These are phyloP conservation scores for Gibbula magus DNA, from an alignment of 2,888 invertebrate species.

Conservation along the genomic window DNA sequence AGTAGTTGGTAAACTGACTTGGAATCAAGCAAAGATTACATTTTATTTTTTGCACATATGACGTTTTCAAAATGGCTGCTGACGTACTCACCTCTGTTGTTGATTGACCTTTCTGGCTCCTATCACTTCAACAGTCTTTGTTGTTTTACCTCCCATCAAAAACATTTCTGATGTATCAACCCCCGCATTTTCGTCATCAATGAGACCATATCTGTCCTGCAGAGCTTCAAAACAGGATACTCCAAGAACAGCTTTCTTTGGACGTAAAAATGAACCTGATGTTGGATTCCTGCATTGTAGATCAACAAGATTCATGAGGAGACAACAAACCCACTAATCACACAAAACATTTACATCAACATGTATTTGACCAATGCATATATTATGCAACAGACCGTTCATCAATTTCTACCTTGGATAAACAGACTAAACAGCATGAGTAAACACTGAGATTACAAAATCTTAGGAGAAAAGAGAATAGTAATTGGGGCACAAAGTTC, in stretches of 20 bases:
- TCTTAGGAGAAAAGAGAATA: too few relatives aligned
- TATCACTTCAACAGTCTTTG: conserved; percentile 87
- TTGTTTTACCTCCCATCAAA: conserved; percentile 59
- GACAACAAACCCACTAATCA: not conserved
- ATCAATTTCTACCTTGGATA: too few relatives aligned
- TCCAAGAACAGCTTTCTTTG: conserved; percentile 85
- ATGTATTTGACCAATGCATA: too few relatives aligned
- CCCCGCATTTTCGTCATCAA: conserved; percentile 68
- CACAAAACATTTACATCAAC: too few relatives aligned
- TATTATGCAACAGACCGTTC: too few relatives aligned
- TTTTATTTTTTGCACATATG: too few relatives aligned
- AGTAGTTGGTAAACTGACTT: too few relatives aligned
- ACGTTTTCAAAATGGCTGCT: not conserved
- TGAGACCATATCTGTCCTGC: conserved; percentile 80
- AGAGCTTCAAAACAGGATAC: conserved; percentile 86
- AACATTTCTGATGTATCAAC: conserved; percentile 64
- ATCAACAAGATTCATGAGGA: not conserved
- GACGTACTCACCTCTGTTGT: conserved; percentile 78
- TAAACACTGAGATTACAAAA: too few relatives aligned
- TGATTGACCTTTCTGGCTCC: conserved; percentile 89
- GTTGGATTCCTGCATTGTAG: conserved; percentile 80
- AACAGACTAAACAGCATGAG: too few relatives aligned
- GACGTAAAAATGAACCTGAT: conserved; percentile 91
- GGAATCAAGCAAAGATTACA: too few relatives aligned
- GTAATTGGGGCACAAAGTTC: too few relatives aligned